phyloP scores from a whole-genome alignment of 2,113 vertebrate species.

The Vimba vimba region DNA sequence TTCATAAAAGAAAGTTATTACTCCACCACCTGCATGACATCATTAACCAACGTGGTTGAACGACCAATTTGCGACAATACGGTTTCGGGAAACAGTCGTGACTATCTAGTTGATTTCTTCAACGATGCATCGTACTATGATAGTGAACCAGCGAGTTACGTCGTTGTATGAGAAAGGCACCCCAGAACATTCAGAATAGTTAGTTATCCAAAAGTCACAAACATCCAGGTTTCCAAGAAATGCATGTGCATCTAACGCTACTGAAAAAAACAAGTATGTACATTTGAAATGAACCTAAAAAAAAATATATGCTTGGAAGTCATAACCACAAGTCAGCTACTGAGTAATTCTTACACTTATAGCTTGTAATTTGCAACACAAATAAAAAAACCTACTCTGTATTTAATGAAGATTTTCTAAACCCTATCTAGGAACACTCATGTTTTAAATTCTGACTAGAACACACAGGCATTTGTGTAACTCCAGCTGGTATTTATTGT shows the following conservation, averaged over 20 bases:
- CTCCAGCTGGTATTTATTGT: conserved; percentile 40
- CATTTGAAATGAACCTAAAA: not conserved
- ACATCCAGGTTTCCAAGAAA: conserved; percentile 16
- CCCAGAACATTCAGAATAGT: not conserved
- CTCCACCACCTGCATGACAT: too few relatives aligned
- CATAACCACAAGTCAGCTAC: not conserved
- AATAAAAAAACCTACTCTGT: not conserved
- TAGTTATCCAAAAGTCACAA: conserved; percentile 35
- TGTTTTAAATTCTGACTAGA: not conserved
- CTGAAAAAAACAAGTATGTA: not conserved
- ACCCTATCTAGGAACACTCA: not conserved
- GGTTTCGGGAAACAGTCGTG: too few relatives aligned
- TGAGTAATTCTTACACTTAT: not conserved
- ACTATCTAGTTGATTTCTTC: too few relatives aligned
- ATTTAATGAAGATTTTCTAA: not conserved
- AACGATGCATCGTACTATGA: too few relatives aligned
- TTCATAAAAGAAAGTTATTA: too few relatives aligned
- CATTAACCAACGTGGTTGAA: too few relatives aligned
- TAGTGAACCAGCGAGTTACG: too few relatives aligned
- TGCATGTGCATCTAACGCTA: not conserved
- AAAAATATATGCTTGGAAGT: not conserved
- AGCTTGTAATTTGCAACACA: not conserved
- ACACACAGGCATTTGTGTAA: conserved; percentile 38
- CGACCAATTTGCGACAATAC: too few relatives aligned
- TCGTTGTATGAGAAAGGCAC: too few relatives aligned